Evolutionary conservation across 2,797 vertebrate species (phyloP), one percentile per base, ranked within the genome.

Genomic region (Epinephelus malabaricus): DNA sequence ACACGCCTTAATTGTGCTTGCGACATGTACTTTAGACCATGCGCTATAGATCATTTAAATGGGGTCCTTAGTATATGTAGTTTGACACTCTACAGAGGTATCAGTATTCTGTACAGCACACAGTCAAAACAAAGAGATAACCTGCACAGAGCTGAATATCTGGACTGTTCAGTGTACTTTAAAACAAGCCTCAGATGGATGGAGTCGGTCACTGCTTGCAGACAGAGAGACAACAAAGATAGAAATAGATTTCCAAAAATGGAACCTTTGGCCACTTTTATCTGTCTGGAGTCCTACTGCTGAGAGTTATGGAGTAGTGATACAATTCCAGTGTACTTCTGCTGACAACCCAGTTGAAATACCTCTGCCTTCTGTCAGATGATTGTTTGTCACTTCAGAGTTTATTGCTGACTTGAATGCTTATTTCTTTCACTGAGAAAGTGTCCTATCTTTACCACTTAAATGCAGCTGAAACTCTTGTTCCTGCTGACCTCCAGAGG

Each of bases 241-340:
- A 46, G 51, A 69, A 23, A 68, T 40, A 50, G 23, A 49, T 58
- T 75, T 45, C 55, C 19, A 34, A 68, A 30, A 68, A 65, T 13
- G 18, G 38, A 10, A 19, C 19, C 50, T 45, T 51, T 50, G 30
- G 10, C 12, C 43, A 59, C 14, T 59, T 43, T 50, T 38, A 47
- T 47, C 47, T 54, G 8, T 47, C 23, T 30, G 40, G 40, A 45
- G 40, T 45, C 8, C 45, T 50, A 9, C 63, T 38, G 6, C 6
- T 51, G 47, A 51, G 27, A 64, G 43, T 49, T 62, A 46, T 25
- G 8, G 21, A 18, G 27, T 14, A 23, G 25, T 51, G 19, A 38
- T 66, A 38, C 34, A n/a, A 21, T 51, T 51, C 21, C 34, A 55
- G 18, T 14, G 13, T 15, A n/a, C 25, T 56, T 69, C 23, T 45